phyloP scores from a whole-genome alignment of 2,113 vertebrate genomes.

The Phaethon lepturus region DNA sequence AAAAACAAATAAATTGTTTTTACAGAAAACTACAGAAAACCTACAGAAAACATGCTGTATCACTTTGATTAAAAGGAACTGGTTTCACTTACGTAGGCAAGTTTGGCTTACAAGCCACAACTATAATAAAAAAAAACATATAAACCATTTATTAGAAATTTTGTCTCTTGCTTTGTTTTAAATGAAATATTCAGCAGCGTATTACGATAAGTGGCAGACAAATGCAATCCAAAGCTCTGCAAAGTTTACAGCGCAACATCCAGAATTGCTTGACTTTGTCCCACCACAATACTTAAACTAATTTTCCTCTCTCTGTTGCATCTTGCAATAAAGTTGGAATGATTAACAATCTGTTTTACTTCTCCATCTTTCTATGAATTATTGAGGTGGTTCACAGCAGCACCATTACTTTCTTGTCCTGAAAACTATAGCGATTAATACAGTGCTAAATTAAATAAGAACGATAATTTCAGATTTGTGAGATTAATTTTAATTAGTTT shows the following conservation, averaged over 20 bases:
- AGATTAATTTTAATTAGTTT: neutral
- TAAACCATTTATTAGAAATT: neutral
- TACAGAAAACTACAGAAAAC: neutral
- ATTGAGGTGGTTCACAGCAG: neutral
- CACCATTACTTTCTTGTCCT: neutral
- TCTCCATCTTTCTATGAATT: neutral
- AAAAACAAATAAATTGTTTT: neutral
- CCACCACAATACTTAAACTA: neutral
- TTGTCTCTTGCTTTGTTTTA: neutral
- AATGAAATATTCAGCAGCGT: neutral
- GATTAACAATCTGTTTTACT: neutral
- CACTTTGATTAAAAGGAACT: neutral
- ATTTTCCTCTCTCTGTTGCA: neutral
- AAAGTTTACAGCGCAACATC: neutral
- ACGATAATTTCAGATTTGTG: neutral
- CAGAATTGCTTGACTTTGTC: neutral
- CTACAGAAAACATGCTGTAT: neutral
- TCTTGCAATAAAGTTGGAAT: neutral
- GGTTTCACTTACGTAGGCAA: neutral
- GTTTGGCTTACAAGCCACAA: neutral
- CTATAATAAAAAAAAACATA: neutral
- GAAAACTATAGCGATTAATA: neutral
- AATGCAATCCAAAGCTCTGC: neutral
- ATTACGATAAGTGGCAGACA: neutral
- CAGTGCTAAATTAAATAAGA: neutral